phyloP scores from a whole-genome alignment of 2,113 vertebrate genomes.

The Ploceus nigricollis region DNA sequence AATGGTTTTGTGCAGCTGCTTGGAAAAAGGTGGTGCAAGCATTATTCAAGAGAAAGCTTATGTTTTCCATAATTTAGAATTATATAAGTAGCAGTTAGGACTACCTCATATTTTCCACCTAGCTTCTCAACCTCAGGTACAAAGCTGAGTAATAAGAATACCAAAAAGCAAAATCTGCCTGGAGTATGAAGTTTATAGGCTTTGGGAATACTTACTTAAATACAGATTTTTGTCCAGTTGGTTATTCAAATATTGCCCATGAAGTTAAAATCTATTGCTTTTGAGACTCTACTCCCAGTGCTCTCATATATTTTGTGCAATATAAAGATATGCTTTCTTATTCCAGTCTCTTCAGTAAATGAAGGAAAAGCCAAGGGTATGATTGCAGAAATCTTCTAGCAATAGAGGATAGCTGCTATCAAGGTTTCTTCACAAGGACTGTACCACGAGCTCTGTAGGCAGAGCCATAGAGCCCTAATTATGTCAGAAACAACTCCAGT shows the following conservation, averaged over 20 bases:
- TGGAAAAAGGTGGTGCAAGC: not conserved
- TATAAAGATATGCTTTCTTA: not conserved
- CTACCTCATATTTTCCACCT: not conserved
- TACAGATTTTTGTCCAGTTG: not conserved
- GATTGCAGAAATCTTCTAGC: not conserved
- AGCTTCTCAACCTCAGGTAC: not conserved
- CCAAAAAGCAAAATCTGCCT: not conserved
- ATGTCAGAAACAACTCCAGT: not conserved
- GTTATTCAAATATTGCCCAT: not conserved
- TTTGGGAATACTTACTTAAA: not conserved
- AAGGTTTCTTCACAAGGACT: not conserved
- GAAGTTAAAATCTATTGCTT: not conserved
- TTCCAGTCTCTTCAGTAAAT: not conserved
- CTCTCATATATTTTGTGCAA: not conserved
- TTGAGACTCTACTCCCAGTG: not conserved
- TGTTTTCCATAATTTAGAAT: not conserved
- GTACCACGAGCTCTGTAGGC: not conserved
- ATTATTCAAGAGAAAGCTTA: not conserved
- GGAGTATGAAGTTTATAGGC: not conserved
- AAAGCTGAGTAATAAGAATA: not conserved
- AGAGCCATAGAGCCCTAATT: not conserved
- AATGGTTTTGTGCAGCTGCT: constrained; percentile 26
- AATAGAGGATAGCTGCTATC: not conserved
- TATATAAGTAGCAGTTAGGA: not conserved
- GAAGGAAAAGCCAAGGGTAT: not conserved